Base-by-base conservation (phyloP, 2,113 vertebrate species). In the Scolopax mira region DNA sequence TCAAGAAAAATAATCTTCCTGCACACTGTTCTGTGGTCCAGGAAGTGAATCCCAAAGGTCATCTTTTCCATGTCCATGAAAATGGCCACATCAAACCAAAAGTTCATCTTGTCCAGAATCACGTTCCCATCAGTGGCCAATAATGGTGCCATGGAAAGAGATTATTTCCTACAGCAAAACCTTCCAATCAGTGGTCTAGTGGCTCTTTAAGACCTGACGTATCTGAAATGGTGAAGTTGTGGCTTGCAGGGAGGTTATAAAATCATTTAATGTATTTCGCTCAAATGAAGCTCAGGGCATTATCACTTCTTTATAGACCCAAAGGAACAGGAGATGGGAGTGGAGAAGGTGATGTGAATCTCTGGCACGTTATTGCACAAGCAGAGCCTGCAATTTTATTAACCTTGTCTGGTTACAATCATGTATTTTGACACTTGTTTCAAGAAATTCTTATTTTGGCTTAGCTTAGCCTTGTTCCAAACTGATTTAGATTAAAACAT, bases 61-160 rank as follows among this genome's bases (percentile, higher is more conserved):
- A 2, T 18, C 15, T 85, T 72, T 69, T 66, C 46, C 52, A 5
- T 6, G 11, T 21, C 42, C 27, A 9, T 28, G 33, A 49, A 7
- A 70, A 10, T 33, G 13, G 3, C 19, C 23, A 75, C 1, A 0
- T 49, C 62, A 92, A 83, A 84, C 42, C 11, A 60, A 62, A 90
- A 85, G 27, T 58, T 66, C 28, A 10, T 44, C 42, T 80, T 77
- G 13, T 19, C 37, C 58, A 58, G 31, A 18, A 46, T 22, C 31
- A 41, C 4, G 0, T 66, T 93, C 35, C 17, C 37, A 77, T n/a
- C 49, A 46, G 17, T 33, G n/a, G n/a, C 19, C 71, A 88, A 73
- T 31, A 61, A 18, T 0, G 0, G 54, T 31, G 25, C 6, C 1
- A 10, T 0, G 4, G 64, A 69, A 70, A 73, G 25, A 62, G 22